Conservation (phyloP, 2,888 invertebrate species). For the Anodontia alba region DNA sequence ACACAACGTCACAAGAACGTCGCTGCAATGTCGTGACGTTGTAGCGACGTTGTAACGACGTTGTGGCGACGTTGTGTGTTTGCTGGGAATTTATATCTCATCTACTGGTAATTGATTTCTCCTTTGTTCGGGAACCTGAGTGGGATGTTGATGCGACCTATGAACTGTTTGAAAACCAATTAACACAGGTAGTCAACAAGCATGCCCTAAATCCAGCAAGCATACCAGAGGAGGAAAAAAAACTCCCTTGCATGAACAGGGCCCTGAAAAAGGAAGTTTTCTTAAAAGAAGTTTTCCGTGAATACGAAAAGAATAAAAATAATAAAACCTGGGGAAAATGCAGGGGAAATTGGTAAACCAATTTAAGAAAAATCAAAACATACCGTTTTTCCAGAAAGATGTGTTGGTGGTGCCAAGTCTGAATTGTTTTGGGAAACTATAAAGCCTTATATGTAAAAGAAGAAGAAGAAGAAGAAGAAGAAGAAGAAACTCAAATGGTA, state of each 20-base stretch:
- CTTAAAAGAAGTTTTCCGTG: conserved; percentile 9
- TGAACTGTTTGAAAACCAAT: not conserved
- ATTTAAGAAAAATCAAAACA: conserved; percentile 25
- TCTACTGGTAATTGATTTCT: not conserved
- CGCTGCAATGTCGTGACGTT: too few relatives aligned
- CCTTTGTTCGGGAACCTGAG: not conserved
- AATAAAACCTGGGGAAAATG: conserved; percentile 22
- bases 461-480: too few relatives aligned
- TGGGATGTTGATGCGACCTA: not conserved
- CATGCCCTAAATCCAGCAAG: conserved; percentile 24
- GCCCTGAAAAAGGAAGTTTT: conserved; percentile 31
- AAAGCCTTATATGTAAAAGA: conserved; percentile 37
- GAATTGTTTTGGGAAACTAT: conserved; percentile 30
- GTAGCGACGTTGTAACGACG: too few relatives aligned
- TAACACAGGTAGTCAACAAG: conserved; percentile 13
- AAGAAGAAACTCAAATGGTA: not conserved
- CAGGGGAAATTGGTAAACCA: conserved; percentile 31
- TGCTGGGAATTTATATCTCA: not conserved
- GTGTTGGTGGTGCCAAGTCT: conserved; percentile 24
- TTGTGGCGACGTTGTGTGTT: too few relatives aligned
- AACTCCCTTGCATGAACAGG: conserved; percentile 31
- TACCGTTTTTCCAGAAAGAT: conserved; percentile 33
- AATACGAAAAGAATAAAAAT: conserved; percentile 6
- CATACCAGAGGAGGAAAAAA: conserved; percentile 3
- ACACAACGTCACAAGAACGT: too few relatives aligned